Evolutionary conservation across 2,888 invertebrate species (phyloP).

Genomic region (Tiliacea aurago): DNA sequence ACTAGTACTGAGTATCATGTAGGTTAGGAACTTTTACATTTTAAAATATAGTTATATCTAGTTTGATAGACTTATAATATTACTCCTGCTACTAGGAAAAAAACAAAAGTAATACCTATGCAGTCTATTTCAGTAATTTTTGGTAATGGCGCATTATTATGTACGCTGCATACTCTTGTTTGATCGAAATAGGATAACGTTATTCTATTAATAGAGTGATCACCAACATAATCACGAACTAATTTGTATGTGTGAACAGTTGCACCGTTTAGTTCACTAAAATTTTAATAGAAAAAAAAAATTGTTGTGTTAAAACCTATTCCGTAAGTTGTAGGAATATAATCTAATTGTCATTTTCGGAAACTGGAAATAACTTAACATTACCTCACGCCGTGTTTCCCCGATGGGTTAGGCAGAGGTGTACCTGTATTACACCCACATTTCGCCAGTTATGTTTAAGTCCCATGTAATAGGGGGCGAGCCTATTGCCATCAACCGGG

Average conservation of each 20-base stretch:
- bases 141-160: slow-evolving; percentile 20
- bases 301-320: slow-evolving; percentile 16
- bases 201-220: slow-evolving; percentile 72
- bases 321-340: slow-evolving; percentile 1
- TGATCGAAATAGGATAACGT: slow-evolving; percentile 78
- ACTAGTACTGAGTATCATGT: too few species aligned
- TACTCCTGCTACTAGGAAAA: too few species aligned
- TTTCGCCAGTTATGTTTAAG: too few species aligned
- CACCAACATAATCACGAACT: slow-evolving; percentile 73
- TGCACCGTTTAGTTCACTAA: slow-evolving; percentile 61
- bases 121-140: neutral
- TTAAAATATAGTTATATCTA: too few species aligned
- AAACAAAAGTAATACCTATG: too few species aligned
- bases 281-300: slow-evolving; percentile 23
- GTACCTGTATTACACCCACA: too few species aligned
- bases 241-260: slow-evolving; percentile 80
- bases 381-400: too few species aligned
- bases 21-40: too few species aligned
- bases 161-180: slow-evolving; percentile 29
- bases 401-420: too few species aligned
- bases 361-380: neutral
- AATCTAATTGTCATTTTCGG: neutral
- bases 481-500: too few species aligned
- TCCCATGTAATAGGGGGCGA: too few species aligned
- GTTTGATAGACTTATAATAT: too few species aligned